phyloP scores from a whole-genome alignment of 2,888 invertebrate genomes.

The Melipona bicolor region DNA sequence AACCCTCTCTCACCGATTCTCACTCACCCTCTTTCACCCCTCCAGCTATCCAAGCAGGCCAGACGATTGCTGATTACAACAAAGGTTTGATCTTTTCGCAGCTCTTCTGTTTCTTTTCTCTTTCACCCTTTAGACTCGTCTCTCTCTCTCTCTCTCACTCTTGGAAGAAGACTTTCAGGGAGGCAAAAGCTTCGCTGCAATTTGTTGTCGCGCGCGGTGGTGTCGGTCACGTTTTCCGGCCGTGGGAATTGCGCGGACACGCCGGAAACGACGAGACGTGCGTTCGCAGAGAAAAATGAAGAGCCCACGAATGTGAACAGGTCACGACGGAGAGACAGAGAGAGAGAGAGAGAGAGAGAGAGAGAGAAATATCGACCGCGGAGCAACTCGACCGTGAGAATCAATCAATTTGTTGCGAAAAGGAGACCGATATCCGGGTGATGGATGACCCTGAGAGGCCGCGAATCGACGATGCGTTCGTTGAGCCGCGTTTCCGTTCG shows the following conservation, averaged over 20 bases:
- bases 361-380: constrained; percentile 28
- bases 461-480: background rate
- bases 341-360: background rate
- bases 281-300: constrained; percentile 10
- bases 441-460: constrained; percentile 5
- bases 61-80: constrained; percentile 7
- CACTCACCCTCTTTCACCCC: constrained; percentile 45
- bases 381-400: constrained; percentile 22
- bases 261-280: constrained; percentile 26
- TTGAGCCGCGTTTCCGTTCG: background rate
- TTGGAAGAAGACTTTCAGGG: constrained; percentile 34
- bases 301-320: background rate
- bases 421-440: background rate
- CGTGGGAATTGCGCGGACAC: constrained; percentile 49
- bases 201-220: constrained; percentile 41
- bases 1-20: constrained; percentile 39
- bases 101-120: constrained; percentile 13
- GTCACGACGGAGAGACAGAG: background rate
- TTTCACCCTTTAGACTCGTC: too few species aligned
- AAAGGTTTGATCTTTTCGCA: constrained; percentile 35
- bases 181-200: constrained; percentile 56
- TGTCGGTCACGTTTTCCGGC: constrained; percentile 52
- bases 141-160: background rate
- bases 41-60: constrained; percentile 21
- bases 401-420: constrained; percentile 28